Conservation (phyloP, 2,113 vertebrate species). For the Verasper variegatus region DNA sequence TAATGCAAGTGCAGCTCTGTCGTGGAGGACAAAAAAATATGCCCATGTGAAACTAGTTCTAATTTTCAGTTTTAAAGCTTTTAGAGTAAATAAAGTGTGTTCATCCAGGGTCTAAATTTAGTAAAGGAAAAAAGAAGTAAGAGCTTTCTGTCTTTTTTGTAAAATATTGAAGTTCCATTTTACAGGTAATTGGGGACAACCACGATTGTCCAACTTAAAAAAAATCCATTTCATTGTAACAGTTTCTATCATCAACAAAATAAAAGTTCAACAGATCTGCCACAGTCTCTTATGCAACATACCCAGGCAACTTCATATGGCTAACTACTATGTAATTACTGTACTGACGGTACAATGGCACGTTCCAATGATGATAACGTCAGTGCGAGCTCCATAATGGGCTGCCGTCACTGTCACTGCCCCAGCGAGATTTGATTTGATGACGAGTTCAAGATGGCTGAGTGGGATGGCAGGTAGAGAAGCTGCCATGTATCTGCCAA, state of each 20-base stretch:
- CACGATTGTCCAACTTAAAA: background rate
- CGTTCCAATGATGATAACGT: constrained; percentile 41
- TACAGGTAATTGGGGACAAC: background rate
- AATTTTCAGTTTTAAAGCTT: background rate
- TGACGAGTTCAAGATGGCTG: constrained; percentile 23
- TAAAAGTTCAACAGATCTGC: background rate
- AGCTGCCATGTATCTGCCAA: constrained; percentile 70
- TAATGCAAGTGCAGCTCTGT: background rate
- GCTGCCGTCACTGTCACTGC: constrained; percentile 28
- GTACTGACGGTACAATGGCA: background rate
- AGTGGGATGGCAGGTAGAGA: constrained; percentile 49
- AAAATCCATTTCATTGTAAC: too few species aligned
- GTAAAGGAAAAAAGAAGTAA: too few species aligned
- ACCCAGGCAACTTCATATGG: constrained; percentile 27
- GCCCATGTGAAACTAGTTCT: background rate
- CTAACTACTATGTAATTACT: constrained; percentile 29
- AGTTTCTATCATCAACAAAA: background rate
- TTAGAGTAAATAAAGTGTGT: background rate
- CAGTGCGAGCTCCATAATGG: constrained; percentile 25
- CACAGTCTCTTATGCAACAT: background rate
- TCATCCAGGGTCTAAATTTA: background rate
- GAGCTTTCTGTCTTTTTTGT: too few species aligned
- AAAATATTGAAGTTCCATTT: background rate
- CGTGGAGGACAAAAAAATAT: background rate
- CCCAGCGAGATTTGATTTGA: constrained; percentile 2